A percentile compares a stretch with the other conserved stretches of the same genome.
Evolutionary conservation across 1,140 invertebrate species (phyloP).

Genomic region (Temnothorax curvispinosus): DNA sequence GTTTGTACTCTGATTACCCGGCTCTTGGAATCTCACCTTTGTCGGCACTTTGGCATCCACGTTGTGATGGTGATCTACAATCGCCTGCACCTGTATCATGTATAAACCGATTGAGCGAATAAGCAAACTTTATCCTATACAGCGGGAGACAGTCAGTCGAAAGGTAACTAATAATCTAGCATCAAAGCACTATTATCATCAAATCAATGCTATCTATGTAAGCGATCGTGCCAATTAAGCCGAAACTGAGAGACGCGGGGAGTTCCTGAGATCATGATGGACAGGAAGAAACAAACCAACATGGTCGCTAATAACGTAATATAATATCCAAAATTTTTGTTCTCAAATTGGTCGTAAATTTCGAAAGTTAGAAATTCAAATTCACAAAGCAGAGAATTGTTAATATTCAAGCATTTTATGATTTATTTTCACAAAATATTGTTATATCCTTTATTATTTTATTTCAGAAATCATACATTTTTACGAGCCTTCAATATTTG

Average conservation of each 20-base stretch:
- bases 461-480: conserved; percentile 10
- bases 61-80: conserved; percentile 95
- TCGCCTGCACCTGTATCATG: conserved; percentile 92
- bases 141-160: conserved; percentile 65
- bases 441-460: neutral
- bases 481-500: neutral
- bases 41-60: conserved; percentile 91
- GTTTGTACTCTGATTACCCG: conserved; percentile 82
- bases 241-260: conserved; percentile 70
- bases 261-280: conserved; percentile 53
- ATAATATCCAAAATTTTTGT: neutral
- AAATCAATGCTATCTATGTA: conserved; percentile 79
- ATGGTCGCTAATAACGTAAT: neutral
- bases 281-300: conserved; percentile 26
- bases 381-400: neutral
- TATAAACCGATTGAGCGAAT: neutral
- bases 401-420: neutral
- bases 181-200: conserved; percentile 80
- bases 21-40: conserved; percentile 95
- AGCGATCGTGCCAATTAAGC: conserved; percentile 84
- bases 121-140: conserved; percentile 37
- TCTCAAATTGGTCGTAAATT: neutral
- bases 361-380: neutral
- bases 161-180: conserved; percentile 77
- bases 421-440: conserved; percentile 1